Base-by-base conservation (phyloP, 2,888 invertebrate species). In the Drosophila pseudotalamancana region DNA sequence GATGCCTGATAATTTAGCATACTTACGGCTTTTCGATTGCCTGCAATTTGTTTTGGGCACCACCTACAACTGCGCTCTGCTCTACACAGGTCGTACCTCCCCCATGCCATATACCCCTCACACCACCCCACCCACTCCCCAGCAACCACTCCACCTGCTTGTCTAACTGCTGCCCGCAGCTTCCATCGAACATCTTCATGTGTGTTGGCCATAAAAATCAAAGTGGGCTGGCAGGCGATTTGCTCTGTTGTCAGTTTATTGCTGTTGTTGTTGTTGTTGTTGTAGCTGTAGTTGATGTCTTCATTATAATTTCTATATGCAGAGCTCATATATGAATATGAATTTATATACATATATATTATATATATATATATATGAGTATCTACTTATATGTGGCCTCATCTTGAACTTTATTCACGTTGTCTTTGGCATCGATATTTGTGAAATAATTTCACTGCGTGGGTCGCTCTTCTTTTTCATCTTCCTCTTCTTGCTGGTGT, bases 171-270 rank as follows among this genome's bases (percentile, higher is more conserved):
- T 11, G 42, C 12, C 19, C 5, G 19, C 9, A 11, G 49, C 46
- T 65, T 39, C 12, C 69, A 51, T 42, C 70, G 46, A 31, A 35
- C 56, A 53, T 63, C 57, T 65, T 72, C 73, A 66, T 66, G 72
- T 65, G 72, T 61, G 61, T 37, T 81, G 78, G 63, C 78, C 73
- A 85, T 79, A 76, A 85, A 82, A 82, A 85, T 85, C 86, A 86
- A 86, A 86, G 80, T 85, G 82, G 86, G 86, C 86, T 85, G 85
- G 79, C 77, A 59, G 82, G 86, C 83, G 80, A 79, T 81, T 84
- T 78, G 78, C 67, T 64, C 64, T 66, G 63, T 73, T 78, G 78
- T 81, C 78, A 77, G 71, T 54, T 45, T 49, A 46, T 55, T 42
- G 49, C 55, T 62, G 61, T 64, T 76, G 74, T 55, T 75, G 57